Base-by-base conservation (phyloP, 2,113 vertebrate genomes). In the Scopus umbretta region DNA sequence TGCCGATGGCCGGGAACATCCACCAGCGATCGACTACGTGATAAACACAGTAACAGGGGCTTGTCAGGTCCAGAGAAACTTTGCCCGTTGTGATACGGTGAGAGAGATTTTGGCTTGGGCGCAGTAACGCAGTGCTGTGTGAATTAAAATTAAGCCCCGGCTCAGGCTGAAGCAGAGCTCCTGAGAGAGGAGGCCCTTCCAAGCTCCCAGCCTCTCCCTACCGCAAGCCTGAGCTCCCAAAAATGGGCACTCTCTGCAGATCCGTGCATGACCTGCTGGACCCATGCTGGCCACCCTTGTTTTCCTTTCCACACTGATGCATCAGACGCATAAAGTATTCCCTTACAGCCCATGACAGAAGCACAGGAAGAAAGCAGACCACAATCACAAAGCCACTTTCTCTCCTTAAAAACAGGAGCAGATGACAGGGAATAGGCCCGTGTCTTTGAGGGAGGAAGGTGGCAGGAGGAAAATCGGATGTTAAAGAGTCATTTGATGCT, bases 1-100 rank as follows among this genome's bases (percentile, higher is more conserved):
- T 58, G 78, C 42, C 2, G 1, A 18, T 7, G 12, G 68, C 55
- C 40, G 67, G 20, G 29, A 34, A 56, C 29, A 30, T 32, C 53
- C 6, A 10, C 32, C 36, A 30, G 47, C 3, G 4, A 79, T n/a
- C 13, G 2, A 23, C 30, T 19, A 20, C 10, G 7, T 0, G 19
- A 71, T 11, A 70, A 71, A 30, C 21, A 26, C 16, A 7, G 29
- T 18, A 18, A 26, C 0, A 20, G 43, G 34, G 38, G 42, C 22
- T 47, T 32, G 38, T 11, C 49, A 34, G 13, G 50, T 10, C 66
- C 27, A 45, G 61, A 67, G 49, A 29, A 74, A 52, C 49, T 65
- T 32, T 38, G 40, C 36, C 20, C 9, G 0, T 16, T 67, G 56
- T 10, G 82, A 40, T 53, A 66, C 82, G 45, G 30, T 1, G 40